Evolutionary conservation across 2,888 invertebrate genomes (phyloP).

Genomic region (Pristionchus mayeri): DNA sequence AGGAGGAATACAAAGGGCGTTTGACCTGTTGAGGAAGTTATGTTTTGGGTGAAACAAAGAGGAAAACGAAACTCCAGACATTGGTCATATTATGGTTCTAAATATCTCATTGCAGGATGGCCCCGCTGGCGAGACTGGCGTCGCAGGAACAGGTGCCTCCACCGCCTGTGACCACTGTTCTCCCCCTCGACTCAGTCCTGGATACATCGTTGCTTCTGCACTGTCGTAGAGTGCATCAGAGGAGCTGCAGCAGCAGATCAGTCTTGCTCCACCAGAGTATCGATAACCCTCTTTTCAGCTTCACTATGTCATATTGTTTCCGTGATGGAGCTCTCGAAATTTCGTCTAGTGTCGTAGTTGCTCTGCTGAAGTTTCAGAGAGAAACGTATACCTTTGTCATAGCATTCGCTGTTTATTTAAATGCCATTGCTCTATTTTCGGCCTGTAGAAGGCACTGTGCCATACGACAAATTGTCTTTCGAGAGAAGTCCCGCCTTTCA

Average conservation of each 20-base stretch:
- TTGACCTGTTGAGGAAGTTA: too few species aligned
- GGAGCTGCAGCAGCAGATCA: neutral
- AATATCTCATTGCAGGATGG: slow-evolving; percentile 28
- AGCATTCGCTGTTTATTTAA: neutral
- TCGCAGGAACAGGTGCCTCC: neutral
- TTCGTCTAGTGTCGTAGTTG: too few species aligned
- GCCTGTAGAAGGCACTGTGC: slow-evolving; percentile 12
- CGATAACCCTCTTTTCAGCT: too few species aligned
- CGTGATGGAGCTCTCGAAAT: too few species aligned
- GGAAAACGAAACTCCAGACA: too few species aligned
- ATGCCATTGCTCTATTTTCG: neutral
- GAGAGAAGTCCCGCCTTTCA: neutral
- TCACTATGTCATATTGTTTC: too few species aligned
- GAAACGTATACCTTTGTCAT: too few species aligned
- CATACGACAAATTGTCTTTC: slow-evolving; percentile 10
- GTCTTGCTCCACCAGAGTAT: too few species aligned
- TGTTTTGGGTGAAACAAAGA: neutral
- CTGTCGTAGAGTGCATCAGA: neutral
- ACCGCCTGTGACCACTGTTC: slow-evolving; percentile 36
- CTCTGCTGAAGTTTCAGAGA: too few species aligned
- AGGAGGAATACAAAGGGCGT: neutral
- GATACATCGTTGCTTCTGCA: slow-evolving; percentile 33
- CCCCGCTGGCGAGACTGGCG: neutral
- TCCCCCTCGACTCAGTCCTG: slow-evolving; percentile 37
- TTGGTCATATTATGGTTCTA: neutral